Conservation (phyloP, 2,888 invertebrate genomes). For the Gasteruption jaculator region DNA sequence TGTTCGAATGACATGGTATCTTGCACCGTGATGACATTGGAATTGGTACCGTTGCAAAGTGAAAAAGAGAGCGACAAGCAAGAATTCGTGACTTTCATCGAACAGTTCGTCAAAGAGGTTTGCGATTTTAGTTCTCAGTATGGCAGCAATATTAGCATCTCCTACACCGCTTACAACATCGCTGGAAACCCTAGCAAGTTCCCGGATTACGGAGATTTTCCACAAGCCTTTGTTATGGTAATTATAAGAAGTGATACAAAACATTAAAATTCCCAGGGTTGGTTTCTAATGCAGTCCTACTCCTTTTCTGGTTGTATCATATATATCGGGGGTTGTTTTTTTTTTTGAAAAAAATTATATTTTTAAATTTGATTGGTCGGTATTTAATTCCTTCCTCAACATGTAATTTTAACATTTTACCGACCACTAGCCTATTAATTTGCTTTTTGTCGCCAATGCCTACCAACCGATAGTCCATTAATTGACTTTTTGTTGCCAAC, state of each 20-base stretch:
- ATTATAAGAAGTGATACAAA: conserved; percentile 22
- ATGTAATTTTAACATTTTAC: too few species aligned
- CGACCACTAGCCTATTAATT: too few species aligned
- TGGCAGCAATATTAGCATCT: conserved; percentile 81
- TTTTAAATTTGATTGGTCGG: too few species aligned
- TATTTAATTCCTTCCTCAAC: too few species aligned
- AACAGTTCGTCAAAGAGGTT: conserved; percentile 77
- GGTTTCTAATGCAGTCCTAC: not conserved
- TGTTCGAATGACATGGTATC: conserved; percentile 44
- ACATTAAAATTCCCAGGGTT: not conserved
- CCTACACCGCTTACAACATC: conserved; percentile 83
- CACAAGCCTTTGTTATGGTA: conserved; percentile 87
- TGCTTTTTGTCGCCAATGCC: too few species aligned
- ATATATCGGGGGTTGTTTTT: too few species aligned
- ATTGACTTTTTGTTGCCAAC: too few species aligned
- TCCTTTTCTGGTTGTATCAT: too few species aligned
- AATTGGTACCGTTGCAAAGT: conserved; percentile 37
- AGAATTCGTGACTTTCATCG: conserved; percentile 54
- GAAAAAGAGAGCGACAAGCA: conserved; percentile 33
- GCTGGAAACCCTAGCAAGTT: conserved; percentile 80
- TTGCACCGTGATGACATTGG: conserved; percentile 40
- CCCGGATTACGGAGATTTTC: conserved; percentile 88
- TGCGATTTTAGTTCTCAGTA: conserved; percentile 86
- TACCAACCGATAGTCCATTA: too few species aligned
- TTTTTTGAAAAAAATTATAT: too few species aligned